phyloP scores from a whole-genome alignment of 2,113 vertebrate genomes.

The Salvelinus sp. region DNA sequence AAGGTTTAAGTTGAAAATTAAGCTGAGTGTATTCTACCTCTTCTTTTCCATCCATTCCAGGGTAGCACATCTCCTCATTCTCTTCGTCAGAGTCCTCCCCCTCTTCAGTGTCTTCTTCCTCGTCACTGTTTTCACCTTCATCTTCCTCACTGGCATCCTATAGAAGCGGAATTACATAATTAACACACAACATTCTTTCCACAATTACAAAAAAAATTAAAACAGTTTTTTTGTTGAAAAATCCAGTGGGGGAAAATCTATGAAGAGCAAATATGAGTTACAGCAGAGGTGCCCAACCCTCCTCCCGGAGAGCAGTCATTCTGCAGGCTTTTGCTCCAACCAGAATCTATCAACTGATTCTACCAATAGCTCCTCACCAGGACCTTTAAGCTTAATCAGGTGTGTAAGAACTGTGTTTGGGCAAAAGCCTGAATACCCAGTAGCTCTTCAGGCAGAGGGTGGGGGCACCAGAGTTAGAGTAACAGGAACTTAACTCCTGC shows the following conservation, averaged over 20 bases:
- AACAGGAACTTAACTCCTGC: background rate
- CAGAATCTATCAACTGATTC: too few species aligned
- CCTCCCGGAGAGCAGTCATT: too few species aligned
- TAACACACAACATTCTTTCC: background rate
- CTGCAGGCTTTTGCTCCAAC: too few species aligned
- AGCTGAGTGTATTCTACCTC: constrained; percentile 75
- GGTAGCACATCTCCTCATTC: constrained; percentile 93
- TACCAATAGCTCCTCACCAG: too few species aligned
- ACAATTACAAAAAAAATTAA: background rate
- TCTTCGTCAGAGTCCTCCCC: constrained; percentile 76
- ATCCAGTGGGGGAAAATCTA: too few species aligned
- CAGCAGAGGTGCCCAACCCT: too few species aligned
- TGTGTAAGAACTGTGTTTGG: too few species aligned
- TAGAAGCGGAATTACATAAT: background rate
- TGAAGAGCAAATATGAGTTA: too few species aligned
- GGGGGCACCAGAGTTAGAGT: background rate
- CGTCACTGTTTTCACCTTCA: constrained; percentile 79
- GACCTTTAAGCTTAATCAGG: too few species aligned
- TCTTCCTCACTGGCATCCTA: constrained; percentile 95
- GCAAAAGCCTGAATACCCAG: too few species aligned
- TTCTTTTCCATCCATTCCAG: constrained; percentile 98
- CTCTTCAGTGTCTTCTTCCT: constrained; percentile 83
- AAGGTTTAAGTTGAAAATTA: too few species aligned
- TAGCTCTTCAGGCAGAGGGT: background rate
- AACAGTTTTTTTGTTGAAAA: background rate